Evolutionary conservation across 2,888 invertebrate species (phyloP), one percentile per base, ranked within the genome.

Genomic region (Leucophenga montana): DNA sequence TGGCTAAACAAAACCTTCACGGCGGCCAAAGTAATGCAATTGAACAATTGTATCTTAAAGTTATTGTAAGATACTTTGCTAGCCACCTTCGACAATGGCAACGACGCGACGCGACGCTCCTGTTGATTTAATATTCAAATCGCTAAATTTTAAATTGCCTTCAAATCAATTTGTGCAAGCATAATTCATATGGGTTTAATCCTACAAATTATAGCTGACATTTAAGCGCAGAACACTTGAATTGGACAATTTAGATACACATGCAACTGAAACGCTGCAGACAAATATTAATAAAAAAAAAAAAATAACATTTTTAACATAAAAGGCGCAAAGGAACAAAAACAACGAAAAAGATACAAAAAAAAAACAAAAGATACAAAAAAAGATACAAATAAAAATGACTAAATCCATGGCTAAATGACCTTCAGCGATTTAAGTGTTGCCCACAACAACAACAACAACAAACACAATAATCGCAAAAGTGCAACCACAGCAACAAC

Each of bases 151-250:
- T 78, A 81, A 81, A 81, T 82, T 81, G 81, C 79, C 81, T 81
- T 82, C 83, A 82, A 81, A 81, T 81, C 83, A 81, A 81, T 81
- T 81, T 82, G 83, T 79, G 80, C 79, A 80, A 82, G 79, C 81
- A 82, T 81, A 81, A 81, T 81, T 81, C 81, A 81, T 81, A 79
- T 77, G 83, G 81, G 82, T 81, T 33, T 81, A 81, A 81, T 81
- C 81, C 81, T 81, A 81, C 81, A 81, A 81, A 81, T 81, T 81
- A 81, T 83, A 82, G 79, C 81, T 81, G 81, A 81, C 81, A 81
- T 81, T 81, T 81, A 81, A 75, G 62, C 27, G 22, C 82, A 81
- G 80, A 80, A 82, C 82, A 81, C n/a, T n/a, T 82, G 79, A 81
- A 81, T 78, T 79, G 79, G 78, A 81, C 81, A 82, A 82, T 82